phyloP scores from a whole-genome alignment of 2,113 vertebrate genomes.

The Calonectris borealis region DNA sequence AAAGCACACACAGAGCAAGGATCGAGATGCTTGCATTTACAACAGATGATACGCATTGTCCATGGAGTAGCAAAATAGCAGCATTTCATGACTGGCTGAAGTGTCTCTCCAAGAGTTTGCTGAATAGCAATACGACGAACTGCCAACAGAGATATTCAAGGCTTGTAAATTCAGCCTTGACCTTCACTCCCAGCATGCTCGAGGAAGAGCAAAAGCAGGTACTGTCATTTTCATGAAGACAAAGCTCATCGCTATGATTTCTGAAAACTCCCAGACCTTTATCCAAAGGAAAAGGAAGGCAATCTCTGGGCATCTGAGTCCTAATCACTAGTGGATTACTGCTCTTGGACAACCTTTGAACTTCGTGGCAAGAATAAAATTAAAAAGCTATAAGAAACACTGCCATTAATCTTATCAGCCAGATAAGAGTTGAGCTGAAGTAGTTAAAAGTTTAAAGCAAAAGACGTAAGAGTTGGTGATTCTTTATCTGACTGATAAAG shows the following conservation, averaged over 20 bases:
- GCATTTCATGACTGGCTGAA: background rate
- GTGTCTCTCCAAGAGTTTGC: background rate
- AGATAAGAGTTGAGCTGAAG: constrained; percentile 24
- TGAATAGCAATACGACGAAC: background rate
- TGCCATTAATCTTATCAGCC: constrained; percentile 61
- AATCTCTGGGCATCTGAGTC: background rate
- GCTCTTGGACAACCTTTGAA: constrained; percentile 2
- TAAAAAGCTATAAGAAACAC: constrained; percentile 24
- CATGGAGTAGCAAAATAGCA: background rate
- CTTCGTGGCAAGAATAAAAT: constrained; percentile 9
- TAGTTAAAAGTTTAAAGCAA: background rate
- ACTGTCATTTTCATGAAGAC: background rate
- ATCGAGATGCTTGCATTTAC: background rate
- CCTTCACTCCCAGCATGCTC: background rate
- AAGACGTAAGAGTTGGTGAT: background rate
- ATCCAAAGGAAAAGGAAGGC: background rate
- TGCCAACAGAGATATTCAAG: background rate
- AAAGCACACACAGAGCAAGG: background rate
- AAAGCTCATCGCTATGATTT: background rate
- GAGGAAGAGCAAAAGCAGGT: background rate
- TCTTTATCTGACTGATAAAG: constrained; percentile 59
- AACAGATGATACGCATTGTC: background rate
- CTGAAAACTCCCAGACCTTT: background rate
- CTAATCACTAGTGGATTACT: background rate
- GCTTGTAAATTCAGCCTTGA: background rate